Conservation (phyloP, 2,113 vertebrate genomes). For the Lutjanus erythropterus region DNA sequence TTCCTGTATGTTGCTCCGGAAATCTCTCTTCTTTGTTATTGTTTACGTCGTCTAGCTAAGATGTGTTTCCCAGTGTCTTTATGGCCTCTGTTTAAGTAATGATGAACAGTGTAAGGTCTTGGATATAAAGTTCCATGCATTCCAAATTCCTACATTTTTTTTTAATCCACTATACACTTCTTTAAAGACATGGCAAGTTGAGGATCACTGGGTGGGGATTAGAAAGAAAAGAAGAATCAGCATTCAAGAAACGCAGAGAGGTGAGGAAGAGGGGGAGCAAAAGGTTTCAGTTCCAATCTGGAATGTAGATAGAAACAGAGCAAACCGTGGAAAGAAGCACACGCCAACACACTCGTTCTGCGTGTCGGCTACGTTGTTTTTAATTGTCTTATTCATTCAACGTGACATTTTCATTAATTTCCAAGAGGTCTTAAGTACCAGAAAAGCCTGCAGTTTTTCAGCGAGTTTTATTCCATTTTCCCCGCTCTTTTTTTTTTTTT, state of each 20-base stretch:
- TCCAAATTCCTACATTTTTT: slow-evolving; percentile 61
- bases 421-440: slow-evolving; percentile 74
- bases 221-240: slow-evolving; percentile 67
- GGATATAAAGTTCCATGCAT: slow-evolving; percentile 88
- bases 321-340: slow-evolving; percentile 65
- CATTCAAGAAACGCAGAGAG: slow-evolving; percentile 77
- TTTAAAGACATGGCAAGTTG: slow-evolving; percentile 80
- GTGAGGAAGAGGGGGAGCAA: slow-evolving; percentile 51
- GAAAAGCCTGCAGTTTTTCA: slow-evolving; percentile 81
- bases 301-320: slow-evolving; percentile 88
- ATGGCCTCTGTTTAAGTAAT: slow-evolving; percentile 90
- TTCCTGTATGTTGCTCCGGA: slow-evolving; percentile 62
- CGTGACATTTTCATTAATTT: slow-evolving; percentile 39
- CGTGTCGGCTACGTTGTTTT: slow-evolving; percentile 23
- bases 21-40: slow-evolving; percentile 47
- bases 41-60: slow-evolving; percentile 39
- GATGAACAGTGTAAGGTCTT: slow-evolving; percentile 99
- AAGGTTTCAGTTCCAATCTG: slow-evolving; percentile 81
- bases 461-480: slow-evolving; percentile 21
- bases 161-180: slow-evolving; percentile 71
- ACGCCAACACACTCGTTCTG: slow-evolving; percentile 23
- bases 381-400: slow-evolving; percentile 55
- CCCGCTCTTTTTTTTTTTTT: slow-evolving; percentile 34
- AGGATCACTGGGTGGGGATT: slow-evolving; percentile 36
- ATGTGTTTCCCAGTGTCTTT: slow-evolving; percentile 85